Evolutionary conservation across 2,113 vertebrate species (phyloP).

Genomic region (Burhinus bistriatus): DNA sequence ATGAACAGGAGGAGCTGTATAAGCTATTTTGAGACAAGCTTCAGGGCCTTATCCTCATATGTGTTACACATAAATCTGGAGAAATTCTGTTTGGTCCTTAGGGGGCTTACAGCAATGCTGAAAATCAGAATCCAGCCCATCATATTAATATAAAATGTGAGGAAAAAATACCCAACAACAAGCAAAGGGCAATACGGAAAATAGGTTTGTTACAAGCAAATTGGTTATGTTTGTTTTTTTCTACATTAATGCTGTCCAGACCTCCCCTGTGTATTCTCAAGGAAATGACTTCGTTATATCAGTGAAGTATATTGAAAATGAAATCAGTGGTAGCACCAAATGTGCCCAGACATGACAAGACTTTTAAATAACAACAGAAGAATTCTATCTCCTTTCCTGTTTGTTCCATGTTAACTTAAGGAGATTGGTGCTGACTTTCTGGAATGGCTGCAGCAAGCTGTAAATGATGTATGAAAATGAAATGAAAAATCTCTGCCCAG

Average conservation of each 20-base stretch:
- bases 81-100: not conserved
- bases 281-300: constrained; percentile 51
- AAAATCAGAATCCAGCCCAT: not conserved
- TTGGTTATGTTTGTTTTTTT: constrained; percentile 28
- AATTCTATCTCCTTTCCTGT: constrained; percentile 63
- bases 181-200: constrained; percentile 12
- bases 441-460: constrained; percentile 52
- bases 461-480: constrained; percentile 67
- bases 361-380: constrained; percentile 60
- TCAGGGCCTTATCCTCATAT: not conserved
- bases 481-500: constrained; percentile 55
- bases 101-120: not conserved
- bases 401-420: constrained; percentile 56
- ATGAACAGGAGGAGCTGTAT: not conserved
- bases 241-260: constrained; percentile 30
- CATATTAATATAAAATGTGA: not conserved
- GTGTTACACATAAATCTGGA: not conserved
- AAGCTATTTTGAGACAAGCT: not conserved
- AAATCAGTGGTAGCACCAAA: constrained; percentile 57
- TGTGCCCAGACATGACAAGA: constrained; percentile 60
- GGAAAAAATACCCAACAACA: not conserved
- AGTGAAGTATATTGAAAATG: constrained; percentile 59
- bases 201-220: constrained; percentile 45
- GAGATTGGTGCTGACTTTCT: constrained; percentile 58
- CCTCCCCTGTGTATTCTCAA: constrained; percentile 38